Conservation (phyloP, 2,888 invertebrate species). For the Phania funesta region DNA sequence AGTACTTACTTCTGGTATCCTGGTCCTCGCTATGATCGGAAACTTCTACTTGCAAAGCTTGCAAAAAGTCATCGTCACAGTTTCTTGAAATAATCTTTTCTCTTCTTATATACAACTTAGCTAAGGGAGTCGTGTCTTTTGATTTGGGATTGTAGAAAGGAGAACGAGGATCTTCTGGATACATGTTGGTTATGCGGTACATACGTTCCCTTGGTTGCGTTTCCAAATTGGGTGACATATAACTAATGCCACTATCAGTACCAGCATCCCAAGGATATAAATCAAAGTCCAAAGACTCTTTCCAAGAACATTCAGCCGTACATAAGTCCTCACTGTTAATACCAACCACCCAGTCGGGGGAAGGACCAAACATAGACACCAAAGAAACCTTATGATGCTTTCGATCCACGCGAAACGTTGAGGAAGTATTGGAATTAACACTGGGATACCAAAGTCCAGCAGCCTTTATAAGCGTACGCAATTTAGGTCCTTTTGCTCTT, state of each 20-base stretch:
- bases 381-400: constrained; percentile 93
- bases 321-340: constrained; percentile 94
- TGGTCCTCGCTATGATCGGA: constrained; percentile 86
- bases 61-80: constrained; percentile 85
- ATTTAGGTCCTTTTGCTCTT: constrained; percentile 87
- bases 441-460: constrained; percentile 94
- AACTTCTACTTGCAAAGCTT: constrained; percentile 83
- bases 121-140: constrained; percentile 89
- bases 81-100: constrained; percentile 87
- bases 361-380: constrained; percentile 94
- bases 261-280: constrained; percentile 98
- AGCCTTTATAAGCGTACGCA: constrained; percentile 93
- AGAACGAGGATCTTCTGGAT: constrained; percentile 93
- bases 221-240: constrained; percentile 91
- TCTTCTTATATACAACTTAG: constrained; percentile 88
- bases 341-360: constrained; percentile 99
- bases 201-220: constrained; percentile 91
- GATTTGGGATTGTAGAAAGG: constrained; percentile 92
- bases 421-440: constrained; percentile 91
- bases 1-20: constrained; percentile 83
- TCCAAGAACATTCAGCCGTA: constrained; percentile 93
- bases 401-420: constrained; percentile 91
- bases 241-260: constrained; percentile 95
- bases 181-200: constrained; percentile 92
- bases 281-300: constrained; percentile 89